Evolutionary conservation across 2,888 invertebrate genomes (phyloP).

Genomic region (Epinotia nisella): DNA sequence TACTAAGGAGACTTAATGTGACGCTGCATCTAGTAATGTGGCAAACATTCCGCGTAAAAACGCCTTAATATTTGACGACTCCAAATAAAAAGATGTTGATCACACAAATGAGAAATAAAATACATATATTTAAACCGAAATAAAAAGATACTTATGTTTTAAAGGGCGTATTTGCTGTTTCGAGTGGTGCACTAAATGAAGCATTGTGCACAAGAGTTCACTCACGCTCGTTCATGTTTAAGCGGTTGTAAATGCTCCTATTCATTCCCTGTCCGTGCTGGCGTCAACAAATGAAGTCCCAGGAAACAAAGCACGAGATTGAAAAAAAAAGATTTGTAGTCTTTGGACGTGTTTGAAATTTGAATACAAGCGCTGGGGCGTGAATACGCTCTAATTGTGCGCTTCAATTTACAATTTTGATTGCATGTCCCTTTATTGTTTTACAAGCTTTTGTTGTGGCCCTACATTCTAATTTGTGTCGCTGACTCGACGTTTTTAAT

Average conservation of each 20-base stretch:
- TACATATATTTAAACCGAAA: too few relatives aligned
- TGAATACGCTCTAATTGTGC: constrained; percentile 71
- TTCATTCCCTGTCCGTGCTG: constrained; percentile 39
- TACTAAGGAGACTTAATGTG: not conserved
- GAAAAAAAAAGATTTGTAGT: constrained; percentile 55
- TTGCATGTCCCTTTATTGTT: constrained; percentile 73
- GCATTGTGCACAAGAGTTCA: constrained; percentile 40
- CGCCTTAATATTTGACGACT: constrained; percentile 6
- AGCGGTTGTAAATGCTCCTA: constrained; percentile 45
- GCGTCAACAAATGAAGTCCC: constrained; percentile 47
- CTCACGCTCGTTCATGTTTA: constrained; percentile 41
- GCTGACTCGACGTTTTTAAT: constrained; percentile 43
- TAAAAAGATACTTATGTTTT: constrained; percentile 8
- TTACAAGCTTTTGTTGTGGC: constrained; percentile 66
- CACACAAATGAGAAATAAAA: too few relatives aligned
- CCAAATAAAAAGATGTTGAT: not conserved
- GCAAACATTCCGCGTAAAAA: not conserved
- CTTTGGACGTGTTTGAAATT: constrained; percentile 67
- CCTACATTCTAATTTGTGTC: constrained; percentile 40
- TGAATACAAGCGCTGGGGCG: constrained; percentile 77
- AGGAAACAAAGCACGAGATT: constrained; percentile 48
- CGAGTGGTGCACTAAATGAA: constrained; percentile 33
- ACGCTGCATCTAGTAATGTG: not conserved
- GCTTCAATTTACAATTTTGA: constrained; percentile 74
- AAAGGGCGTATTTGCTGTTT: constrained; percentile 22